Conservation (phyloP, 2,888 invertebrate genomes). For the Flexamia atlantica region DNA sequence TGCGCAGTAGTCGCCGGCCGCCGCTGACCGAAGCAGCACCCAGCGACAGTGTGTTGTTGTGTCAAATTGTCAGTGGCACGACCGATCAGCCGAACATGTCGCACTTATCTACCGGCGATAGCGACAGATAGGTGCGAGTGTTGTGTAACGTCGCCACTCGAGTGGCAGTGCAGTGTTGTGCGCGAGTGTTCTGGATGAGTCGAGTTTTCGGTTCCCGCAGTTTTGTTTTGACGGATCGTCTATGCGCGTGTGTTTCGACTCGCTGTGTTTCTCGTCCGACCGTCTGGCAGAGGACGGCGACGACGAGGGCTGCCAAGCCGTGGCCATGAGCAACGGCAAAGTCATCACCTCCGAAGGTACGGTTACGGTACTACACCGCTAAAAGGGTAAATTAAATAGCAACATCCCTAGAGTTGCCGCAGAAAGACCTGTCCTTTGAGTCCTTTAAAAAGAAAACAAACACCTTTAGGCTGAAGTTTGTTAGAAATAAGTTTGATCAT, state of each 20-base stretch:
- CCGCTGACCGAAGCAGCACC: constrained; percentile 51
- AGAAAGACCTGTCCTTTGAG: too few species aligned
- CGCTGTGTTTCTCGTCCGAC: constrained; percentile 93
- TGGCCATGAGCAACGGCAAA: constrained; percentile 69
- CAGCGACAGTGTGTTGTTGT: constrained; percentile 2
- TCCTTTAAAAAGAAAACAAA: too few species aligned
- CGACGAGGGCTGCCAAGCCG: constrained; percentile 75
- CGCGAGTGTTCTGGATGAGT: constrained; percentile 73
- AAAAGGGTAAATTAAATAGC: too few species aligned
- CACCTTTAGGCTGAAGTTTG: too few species aligned
- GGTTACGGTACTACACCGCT: too few species aligned
- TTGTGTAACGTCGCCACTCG: constrained; percentile 17
- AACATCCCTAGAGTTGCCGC: too few species aligned
- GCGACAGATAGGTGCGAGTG: constrained; percentile 42
- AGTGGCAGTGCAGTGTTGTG: background rate
- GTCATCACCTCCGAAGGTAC: constrained; percentile 65
- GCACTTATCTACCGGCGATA: constrained; percentile 49
- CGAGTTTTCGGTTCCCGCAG: constrained; percentile 70
- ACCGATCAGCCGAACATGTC: constrained; percentile 39
- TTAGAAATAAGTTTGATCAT: too few species aligned
- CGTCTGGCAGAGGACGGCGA: constrained; percentile 88
- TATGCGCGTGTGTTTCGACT: constrained; percentile 95
- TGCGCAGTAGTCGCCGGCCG: constrained; percentile 62
- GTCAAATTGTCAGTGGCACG: constrained; percentile 28
- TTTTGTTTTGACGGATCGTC: constrained; percentile 74